A percentile compares a stretch with the other conserved stretches of the same genome.
Conservation (phyloP, 2,113 vertebrate species). For the Notothenia coriiceps region DNA sequence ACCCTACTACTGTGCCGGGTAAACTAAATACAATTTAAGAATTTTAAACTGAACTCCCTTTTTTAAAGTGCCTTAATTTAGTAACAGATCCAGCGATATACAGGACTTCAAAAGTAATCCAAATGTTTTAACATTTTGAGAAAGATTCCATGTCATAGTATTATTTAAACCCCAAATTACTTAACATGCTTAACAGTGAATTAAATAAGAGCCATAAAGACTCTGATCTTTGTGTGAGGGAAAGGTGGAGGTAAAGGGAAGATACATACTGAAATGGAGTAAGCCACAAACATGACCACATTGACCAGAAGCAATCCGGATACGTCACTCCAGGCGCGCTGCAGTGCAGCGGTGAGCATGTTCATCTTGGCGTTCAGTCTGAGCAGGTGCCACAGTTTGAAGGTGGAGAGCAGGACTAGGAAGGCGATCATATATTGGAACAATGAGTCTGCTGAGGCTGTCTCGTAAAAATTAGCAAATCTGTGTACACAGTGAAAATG, state of each 20-base stretch:
- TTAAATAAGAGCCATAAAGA: background rate
- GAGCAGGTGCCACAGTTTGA: slow-evolving; percentile 94
- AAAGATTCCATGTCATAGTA: background rate
- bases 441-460: slow-evolving; percentile 84
- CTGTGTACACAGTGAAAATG: slow-evolving; percentile 70
- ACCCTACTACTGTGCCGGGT: background rate
- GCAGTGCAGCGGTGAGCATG: slow-evolving; percentile 89
- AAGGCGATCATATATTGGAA: slow-evolving; percentile 93
- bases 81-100: background rate
- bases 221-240: background rate
- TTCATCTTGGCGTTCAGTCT: slow-evolving; percentile 92
- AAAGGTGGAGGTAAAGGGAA: background rate
- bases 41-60: background rate
- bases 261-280: slow-evolving; percentile 88
- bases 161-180: background rate
- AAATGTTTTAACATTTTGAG: background rate
- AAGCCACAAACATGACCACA: slow-evolving; percentile 88
- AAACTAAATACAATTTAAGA: background rate
- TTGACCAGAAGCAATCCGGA: slow-evolving; percentile 87
- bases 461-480: slow-evolving; percentile 89
- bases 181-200: too few relatives aligned
- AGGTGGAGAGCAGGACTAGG: slow-evolving; percentile 90
- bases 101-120: too few relatives aligned
- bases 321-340: slow-evolving; percentile 90
- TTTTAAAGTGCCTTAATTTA: background rate